Conservation (phyloP, 2,113 vertebrate species). For the Ceratotherium simum region DNA sequence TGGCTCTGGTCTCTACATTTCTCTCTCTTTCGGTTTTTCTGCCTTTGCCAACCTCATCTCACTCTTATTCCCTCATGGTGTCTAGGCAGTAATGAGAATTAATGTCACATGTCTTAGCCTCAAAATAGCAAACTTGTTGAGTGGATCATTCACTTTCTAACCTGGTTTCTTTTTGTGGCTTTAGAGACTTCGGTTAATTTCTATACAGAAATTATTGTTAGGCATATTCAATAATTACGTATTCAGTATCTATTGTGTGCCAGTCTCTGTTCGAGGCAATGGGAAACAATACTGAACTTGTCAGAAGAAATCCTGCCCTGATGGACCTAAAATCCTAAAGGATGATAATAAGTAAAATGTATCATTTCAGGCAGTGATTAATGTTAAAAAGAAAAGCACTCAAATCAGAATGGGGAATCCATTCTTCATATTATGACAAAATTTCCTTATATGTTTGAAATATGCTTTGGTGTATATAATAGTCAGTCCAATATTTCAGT, state of each 20-base stretch:
- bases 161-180: neutral
- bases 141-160: neutral
- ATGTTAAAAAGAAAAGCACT: neutral
- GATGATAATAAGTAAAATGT: neutral
- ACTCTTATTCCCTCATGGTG: neutral
- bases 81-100: no score
- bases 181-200: neutral
- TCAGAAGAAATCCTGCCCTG: neutral
- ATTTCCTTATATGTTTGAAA: neutral
- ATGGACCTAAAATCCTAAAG: neutral
- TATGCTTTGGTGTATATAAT: neutral
- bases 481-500: neutral
- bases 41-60: neutral
- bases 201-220: neutral
- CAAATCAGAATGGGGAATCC: neutral
- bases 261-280: neutral
- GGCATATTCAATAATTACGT: neutral
- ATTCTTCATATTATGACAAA: neutral
- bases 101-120: neutral
- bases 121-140: neutral
- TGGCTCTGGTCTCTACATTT: neutral
- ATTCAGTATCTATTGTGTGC: neutral
- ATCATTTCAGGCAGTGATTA: neutral
- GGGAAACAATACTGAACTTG: neutral
- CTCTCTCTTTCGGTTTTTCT: rapidly evolving